Percentiles rank a stretch among this genome's conserved stretches.
Conservation (phyloP, 2,888 invertebrate genomes). For the Diplazon laetatorius region DNA sequence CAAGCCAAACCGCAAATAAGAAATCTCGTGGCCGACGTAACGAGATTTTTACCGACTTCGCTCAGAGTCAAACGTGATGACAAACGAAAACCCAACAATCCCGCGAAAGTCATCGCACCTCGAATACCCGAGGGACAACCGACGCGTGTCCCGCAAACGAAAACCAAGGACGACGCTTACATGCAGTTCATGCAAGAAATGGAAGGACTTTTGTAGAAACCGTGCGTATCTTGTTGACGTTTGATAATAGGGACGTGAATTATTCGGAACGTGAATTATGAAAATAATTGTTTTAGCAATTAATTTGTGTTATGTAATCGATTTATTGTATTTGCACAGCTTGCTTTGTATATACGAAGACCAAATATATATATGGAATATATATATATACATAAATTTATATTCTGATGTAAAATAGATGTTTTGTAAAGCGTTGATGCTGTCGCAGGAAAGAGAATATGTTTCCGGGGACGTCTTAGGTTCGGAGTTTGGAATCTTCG, state of each 20-base stretch:
- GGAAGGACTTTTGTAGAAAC: slow-evolving; percentile 90
- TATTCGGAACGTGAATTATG: slow-evolving; percentile 12
- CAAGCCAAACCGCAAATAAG: slow-evolving; percentile 98
- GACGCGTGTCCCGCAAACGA: slow-evolving; percentile 83
- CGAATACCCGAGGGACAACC: slow-evolving; percentile 84
- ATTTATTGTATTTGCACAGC: not conserved
- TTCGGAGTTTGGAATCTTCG: too few species aligned
- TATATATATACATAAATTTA: slow-evolving; percentile 3
- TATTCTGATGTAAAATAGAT: slow-evolving; percentile 20
- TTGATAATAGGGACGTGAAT: not conserved
- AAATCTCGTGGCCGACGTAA: slow-evolving; percentile 96
- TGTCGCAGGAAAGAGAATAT: too few species aligned
- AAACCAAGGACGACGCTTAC: slow-evolving; percentile 98
- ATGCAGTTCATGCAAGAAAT: slow-evolving; percentile 99
- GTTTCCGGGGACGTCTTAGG: too few species aligned
- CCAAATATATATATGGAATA: not conserved
- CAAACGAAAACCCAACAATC: slow-evolving; percentile 85
- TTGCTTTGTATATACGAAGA: slow-evolving; percentile 11
- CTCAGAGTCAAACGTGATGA: slow-evolving; percentile 95
- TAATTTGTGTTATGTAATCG: not conserved
- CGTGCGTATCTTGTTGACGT: not conserved
- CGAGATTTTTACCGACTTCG: slow-evolving; percentile 96
- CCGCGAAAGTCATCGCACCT: slow-evolving; percentile 73
- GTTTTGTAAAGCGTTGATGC: slow-evolving; percentile 1
- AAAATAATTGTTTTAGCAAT: not conserved